These are phyloP conservation scores for Rhagonycha fulva DNA, from an alignment of 2,888 invertebrate genomes.

Conservation along the genomic window DNA sequence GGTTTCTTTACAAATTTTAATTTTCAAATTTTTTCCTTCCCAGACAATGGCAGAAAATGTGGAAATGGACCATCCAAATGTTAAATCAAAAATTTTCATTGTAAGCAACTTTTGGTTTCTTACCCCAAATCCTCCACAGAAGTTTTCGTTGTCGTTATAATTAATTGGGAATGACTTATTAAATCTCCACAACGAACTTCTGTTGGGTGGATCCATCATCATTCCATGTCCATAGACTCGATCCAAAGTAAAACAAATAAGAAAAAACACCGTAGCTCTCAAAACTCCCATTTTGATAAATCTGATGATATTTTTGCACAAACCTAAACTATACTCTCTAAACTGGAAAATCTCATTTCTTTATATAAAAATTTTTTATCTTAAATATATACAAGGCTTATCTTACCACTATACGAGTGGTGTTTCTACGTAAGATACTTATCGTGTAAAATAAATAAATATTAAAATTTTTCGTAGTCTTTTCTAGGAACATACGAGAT, in stretches of 20 bases:
- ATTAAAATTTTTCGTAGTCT: not conserved
- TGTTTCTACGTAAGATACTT: not conserved
- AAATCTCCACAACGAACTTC: conserved; percentile 59
- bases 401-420: not conserved
- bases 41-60: no score
- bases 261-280: not conserved
- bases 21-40: no score
- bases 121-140: conserved; percentile 58
- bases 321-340: not conserved
- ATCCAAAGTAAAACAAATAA: conserved; percentile 48
- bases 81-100: not conserved
- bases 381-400: not conserved
- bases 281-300: not conserved
- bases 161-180: conserved; percentile 54
- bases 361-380: not conserved
- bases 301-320: not conserved
- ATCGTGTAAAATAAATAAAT: not conserved
- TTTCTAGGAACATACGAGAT: not conserved
- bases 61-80: no score
- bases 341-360: not conserved
- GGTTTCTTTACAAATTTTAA: no score
- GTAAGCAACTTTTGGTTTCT: conserved; percentile 25
- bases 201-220: conserved; percentile 57
- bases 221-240: conserved; percentile 60
- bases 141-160: conserved; percentile 58